These are phyloP conservation scores for Metallyticus violacea DNA, from an alignment of 2,888 invertebrate genomes.

Conservation along the genomic window DNA sequence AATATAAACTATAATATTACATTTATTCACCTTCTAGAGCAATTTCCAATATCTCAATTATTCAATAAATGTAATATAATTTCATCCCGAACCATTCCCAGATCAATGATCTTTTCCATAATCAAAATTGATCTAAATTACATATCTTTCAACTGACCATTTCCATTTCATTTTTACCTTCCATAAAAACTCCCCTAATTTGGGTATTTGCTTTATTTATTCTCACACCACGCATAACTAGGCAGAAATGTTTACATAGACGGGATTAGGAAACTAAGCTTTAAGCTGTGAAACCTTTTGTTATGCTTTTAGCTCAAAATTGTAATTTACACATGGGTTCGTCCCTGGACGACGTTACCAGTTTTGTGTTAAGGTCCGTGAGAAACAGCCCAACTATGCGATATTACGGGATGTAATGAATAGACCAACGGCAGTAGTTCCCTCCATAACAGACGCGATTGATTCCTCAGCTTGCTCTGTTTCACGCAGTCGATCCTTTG, in stretches of 20 bases:
- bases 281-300: not conserved
- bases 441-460: no score
- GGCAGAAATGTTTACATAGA: not conserved
- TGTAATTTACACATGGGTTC: not conserved
- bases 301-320: not conserved
- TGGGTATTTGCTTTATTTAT: not conserved
- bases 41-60: no score
- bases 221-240: not conserved
- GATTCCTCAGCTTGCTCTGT: not conserved
- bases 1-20: no score
- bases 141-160: no score
- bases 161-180: no score
- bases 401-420: not conserved
- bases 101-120: no score
- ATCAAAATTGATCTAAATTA: no score
- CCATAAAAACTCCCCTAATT: no score
- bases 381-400: not conserved
- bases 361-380: not conserved
- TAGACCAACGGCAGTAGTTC: not conserved
- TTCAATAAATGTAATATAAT: no score
- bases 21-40: no score
- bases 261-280: not conserved
- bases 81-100: no score
- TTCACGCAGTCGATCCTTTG: not conserved
- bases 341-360: not conserved